Evolutionary conservation across 2,888 invertebrate species (phyloP).

Genomic region (Pediacus dermestoides): DNA sequence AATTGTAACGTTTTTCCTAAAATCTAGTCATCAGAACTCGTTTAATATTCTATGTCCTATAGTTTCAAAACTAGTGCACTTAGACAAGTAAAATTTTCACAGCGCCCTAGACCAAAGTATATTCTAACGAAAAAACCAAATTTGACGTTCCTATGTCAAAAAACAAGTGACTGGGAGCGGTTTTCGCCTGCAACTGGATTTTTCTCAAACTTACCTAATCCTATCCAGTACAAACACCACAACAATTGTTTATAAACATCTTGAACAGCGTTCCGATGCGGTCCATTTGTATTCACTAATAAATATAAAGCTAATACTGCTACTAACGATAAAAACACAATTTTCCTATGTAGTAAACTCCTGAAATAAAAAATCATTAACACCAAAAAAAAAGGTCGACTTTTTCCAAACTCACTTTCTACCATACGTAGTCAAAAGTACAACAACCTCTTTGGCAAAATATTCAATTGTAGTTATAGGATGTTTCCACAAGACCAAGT

Average conservation of each 20-base stretch:
- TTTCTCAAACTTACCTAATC: conserved; percentile 38
- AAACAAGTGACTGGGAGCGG: too few relatives aligned
- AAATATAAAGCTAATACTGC: conserved; percentile 52
- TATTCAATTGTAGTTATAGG: conserved; percentile 78
- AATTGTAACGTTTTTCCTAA: too few relatives aligned
- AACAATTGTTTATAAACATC: conserved; percentile 48
- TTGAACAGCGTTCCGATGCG: conserved; percentile 61
- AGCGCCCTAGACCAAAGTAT: too few relatives aligned
- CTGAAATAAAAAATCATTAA: conserved; percentile 50
- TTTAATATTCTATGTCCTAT: too few relatives aligned
- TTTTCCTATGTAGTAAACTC: conserved; percentile 59
- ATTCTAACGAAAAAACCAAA: too few relatives aligned
- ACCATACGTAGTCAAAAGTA: conserved; percentile 59
- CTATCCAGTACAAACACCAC: conserved; percentile 49
- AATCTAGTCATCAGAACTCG: too few relatives aligned
- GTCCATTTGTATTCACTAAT: conserved; percentile 60
- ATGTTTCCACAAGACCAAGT: conserved; percentile 75
- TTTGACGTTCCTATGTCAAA: too few relatives aligned
- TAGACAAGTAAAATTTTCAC: too few relatives aligned
- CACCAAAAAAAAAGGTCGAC: conserved; percentile 13
- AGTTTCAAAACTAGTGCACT: too few relatives aligned
- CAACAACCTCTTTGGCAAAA: conserved; percentile 69
- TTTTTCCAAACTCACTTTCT: conserved; percentile 52
- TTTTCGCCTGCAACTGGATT: too few relatives aligned
- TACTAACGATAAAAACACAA: conserved; percentile 54